Evolutionary conservation across 2,888 invertebrate species (phyloP), one percentile per base, ranked within the genome.

Genomic region (Leptarthrus brevirostris): DNA sequence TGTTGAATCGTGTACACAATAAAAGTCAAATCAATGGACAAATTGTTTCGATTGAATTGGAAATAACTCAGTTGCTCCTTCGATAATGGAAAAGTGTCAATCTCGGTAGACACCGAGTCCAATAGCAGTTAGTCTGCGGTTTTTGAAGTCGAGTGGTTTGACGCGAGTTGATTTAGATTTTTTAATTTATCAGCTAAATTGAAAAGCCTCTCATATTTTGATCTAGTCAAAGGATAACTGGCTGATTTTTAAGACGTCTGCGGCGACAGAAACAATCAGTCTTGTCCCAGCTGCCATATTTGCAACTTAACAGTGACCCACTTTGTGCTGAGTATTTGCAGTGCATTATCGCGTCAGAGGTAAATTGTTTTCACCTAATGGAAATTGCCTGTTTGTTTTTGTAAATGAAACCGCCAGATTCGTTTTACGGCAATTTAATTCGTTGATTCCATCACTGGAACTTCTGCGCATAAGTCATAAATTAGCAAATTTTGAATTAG

Each of bases 341-440:
- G 30, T 30, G 30, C 30, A 30, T 14, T 24, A 56, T 24, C 26
- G 26, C 54, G 26, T 54, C 54, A 54, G n/a, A 54, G 26, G 54
- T 56, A 56, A 56, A 56, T 56, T 56, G 56, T 56, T 30, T 56
- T 56, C 16, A 34, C 26, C 30, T 56, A 56, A 56, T 56, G 56
- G 56, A 56, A 56, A 24, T 30, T 56, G 30, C 10, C 30, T 56
- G 56, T 56, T 56, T 56, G 30, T 56, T 56, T 53, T 56, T 14
- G 26, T 56, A 30, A 12, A 34, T 56, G 24, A 56, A 30, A 56
- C 18, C 30, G 30, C 56, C 56, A 56, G 56, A 56, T 30, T 30
- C 30, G 16, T 30, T 56, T 56, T 56, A 56, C 56, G 56, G 56
- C 56, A 56, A 56, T 56, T 56, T 30, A 56, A 56, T 56, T 56